A percentile compares a stretch with the other conserved stretches of the same genome.
Evolutionary conservation across 2,797 vertebrate species (phyloP).

Genomic region (Lophius americanus): DNA sequence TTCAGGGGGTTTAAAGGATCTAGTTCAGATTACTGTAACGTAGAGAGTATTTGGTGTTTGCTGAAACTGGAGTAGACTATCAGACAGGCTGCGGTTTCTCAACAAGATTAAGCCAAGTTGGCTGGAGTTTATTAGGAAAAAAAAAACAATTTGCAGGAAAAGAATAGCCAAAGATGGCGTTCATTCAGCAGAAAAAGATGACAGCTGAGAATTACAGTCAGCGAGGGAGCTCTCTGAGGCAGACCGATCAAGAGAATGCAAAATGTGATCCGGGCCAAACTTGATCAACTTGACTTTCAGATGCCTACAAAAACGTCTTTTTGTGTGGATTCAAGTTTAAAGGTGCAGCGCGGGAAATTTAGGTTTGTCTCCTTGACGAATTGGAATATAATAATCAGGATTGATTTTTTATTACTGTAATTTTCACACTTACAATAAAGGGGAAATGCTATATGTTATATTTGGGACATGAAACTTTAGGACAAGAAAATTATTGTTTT

Average conservation of each 20-base stretch:
- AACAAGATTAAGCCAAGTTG: slow-evolving; percentile 2
- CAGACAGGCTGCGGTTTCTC: neutral
- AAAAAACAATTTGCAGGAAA: neutral
- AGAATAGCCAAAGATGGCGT: neutral
- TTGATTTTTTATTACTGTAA: no score
- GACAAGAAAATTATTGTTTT: no score
- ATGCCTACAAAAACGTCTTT: no score
- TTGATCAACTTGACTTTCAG: neutral
- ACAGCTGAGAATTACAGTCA: neutral
- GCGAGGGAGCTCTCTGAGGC: slow-evolving; percentile 2
- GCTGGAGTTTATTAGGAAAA: neutral
- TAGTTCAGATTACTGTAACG: neutral
- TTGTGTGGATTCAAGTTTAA: no score
- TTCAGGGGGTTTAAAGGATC: neutral
- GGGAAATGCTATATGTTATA: no score
- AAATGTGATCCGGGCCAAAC: neutral
- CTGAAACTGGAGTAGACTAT: neutral
- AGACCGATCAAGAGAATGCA: neutral
- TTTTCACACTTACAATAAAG: no score
- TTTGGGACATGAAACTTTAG: no score
- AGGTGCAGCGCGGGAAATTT: no score
- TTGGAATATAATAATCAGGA: no score
- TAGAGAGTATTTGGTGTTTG: neutral
- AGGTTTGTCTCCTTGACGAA: no score
- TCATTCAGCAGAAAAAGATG: neutral